phyloP scores from a whole-genome alignment of 1,140 invertebrate genomes.

The Euglossa dilemma region DNA sequence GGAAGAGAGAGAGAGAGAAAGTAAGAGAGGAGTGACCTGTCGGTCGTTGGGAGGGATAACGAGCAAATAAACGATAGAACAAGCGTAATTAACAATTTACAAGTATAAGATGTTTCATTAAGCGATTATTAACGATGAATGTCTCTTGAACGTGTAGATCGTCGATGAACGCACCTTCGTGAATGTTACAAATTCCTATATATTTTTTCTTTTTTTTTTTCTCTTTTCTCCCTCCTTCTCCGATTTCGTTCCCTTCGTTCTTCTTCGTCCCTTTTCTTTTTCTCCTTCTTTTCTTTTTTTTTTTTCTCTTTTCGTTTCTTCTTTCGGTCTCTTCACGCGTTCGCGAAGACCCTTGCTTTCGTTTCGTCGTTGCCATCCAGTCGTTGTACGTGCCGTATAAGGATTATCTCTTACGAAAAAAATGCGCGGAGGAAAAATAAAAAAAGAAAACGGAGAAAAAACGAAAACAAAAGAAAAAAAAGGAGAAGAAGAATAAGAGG shows the following conservation, averaged over 20 bases:
- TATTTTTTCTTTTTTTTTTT: not conserved
- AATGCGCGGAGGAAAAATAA: too few relatives aligned
- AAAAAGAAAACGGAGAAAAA: too few relatives aligned
- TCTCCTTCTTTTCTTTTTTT: conserved; percentile 15
- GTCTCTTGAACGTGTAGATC: conserved; percentile 63
- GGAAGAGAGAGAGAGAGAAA: conserved; percentile 23
- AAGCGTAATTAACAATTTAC: conserved; percentile 58
- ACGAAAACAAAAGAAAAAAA: not conserved
- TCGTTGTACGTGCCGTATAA: conserved; percentile 49
- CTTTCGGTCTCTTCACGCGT: conserved; percentile 24
- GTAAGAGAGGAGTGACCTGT: conserved; percentile 3
- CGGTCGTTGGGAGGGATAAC: conserved; percentile 3
- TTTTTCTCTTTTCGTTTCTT: conserved; percentile 11
- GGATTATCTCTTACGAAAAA: conserved; percentile 25
- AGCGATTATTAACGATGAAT: conserved; percentile 62
- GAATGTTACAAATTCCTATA: conserved; percentile 28
- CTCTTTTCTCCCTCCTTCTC: conserved; percentile 4
- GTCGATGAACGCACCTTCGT: conserved; percentile 60
- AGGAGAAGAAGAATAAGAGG: conserved; percentile 3
- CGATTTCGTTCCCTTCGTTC: not conserved
- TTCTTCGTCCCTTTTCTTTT: conserved; percentile 16
- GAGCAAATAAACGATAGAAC: conserved; percentile 43
- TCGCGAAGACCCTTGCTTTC: conserved; percentile 35
- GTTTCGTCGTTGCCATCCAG: conserved; percentile 55
- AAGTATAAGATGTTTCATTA: conserved; percentile 59